Evolutionary conservation across 2,888 invertebrate genomes (phyloP).

Genomic region (Cryptus viduatorius): DNA sequence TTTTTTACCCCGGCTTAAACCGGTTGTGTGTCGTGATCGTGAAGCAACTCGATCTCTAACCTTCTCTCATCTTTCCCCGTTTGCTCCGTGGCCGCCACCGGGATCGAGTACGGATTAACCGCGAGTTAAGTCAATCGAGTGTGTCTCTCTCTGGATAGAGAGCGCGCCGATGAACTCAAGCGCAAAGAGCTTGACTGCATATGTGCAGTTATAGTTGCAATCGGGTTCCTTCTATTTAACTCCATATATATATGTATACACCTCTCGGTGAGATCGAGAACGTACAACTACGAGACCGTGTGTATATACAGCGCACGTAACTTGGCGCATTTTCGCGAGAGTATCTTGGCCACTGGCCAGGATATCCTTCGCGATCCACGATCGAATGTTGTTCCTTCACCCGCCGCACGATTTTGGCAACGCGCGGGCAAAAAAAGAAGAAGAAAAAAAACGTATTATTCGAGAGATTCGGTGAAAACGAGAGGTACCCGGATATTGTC

Average conservation of each 20-base stretch:
- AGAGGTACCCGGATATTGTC: constrained; percentile 59
- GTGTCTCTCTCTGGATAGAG: not conserved
- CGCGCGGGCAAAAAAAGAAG: not conserved
- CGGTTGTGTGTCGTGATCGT: constrained; percentile 66
- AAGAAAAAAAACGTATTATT: constrained; percentile 48
- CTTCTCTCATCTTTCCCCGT: constrained; percentile 55
- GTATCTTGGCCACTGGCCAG: constrained; percentile 53
- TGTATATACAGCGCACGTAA: constrained; percentile 63
- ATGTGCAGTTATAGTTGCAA: constrained; percentile 33
- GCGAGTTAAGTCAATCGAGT: constrained; percentile 49
- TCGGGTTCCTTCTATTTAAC: constrained; percentile 8
- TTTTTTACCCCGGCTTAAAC: constrained; percentile 63
- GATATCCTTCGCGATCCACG: constrained; percentile 53
- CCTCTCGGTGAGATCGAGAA: constrained; percentile 27
- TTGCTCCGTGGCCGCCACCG: constrained; percentile 46
- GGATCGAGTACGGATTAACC: constrained; percentile 59
- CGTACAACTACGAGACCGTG: constrained; percentile 42
- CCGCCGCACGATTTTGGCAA: constrained; percentile 2
- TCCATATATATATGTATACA: not conserved
- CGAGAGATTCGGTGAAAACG: constrained; percentile 61
- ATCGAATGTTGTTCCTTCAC: constrained; percentile 52
- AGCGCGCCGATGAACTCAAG: not conserved
- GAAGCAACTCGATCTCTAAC: constrained; percentile 69
- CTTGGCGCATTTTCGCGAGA: constrained; percentile 63
- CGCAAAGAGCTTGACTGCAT: not conserved